These are phyloP conservation scores for Anguilla megastoma DNA, from an alignment of 2,797 vertebrate species.

Conservation along the genomic window DNA sequence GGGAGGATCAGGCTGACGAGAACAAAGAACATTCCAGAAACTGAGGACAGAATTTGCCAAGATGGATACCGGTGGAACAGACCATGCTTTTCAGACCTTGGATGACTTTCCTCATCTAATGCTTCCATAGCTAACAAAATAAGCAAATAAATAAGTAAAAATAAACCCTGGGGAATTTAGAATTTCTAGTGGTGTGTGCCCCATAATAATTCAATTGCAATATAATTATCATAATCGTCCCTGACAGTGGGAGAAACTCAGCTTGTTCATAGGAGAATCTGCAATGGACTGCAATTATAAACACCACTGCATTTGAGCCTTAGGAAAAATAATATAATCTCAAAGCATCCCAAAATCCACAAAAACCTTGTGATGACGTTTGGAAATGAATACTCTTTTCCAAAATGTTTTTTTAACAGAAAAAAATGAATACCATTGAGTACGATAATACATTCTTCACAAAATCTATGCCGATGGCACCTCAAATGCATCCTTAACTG, in stretches of 20 bases:
- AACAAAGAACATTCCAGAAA: not conserved
- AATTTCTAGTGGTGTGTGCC: not conserved
- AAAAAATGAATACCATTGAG: not conserved
- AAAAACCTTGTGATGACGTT: not conserved
- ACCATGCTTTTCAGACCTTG: not conserved
- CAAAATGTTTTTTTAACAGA: too few species aligned
- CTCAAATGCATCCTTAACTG: not conserved
- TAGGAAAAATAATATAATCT: not conserved
- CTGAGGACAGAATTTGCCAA: not conserved
- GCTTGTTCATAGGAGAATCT: not conserved
- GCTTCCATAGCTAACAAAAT: slow-evolving; percentile 3
- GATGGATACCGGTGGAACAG: not conserved
- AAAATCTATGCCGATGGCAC: not conserved
- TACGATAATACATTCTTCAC: not conserved
- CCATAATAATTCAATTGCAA: not conserved
- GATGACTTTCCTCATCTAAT: not conserved
- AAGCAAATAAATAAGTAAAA: not conserved
- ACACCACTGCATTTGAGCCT: not conserved
- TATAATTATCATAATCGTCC: not conserved
- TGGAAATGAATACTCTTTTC: not conserved
- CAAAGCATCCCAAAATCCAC: not conserved
- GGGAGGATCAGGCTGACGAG: not conserved
- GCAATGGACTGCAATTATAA: not conserved
- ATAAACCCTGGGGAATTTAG: not conserved
- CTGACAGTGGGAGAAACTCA: not conserved